A percentile compares a stretch with the other conserved stretches of the same genome.
These are phyloP conservation scores for Dolichopus griseipennis DNA, from an alignment of 2,888 invertebrate species.

Conservation along the genomic window DNA sequence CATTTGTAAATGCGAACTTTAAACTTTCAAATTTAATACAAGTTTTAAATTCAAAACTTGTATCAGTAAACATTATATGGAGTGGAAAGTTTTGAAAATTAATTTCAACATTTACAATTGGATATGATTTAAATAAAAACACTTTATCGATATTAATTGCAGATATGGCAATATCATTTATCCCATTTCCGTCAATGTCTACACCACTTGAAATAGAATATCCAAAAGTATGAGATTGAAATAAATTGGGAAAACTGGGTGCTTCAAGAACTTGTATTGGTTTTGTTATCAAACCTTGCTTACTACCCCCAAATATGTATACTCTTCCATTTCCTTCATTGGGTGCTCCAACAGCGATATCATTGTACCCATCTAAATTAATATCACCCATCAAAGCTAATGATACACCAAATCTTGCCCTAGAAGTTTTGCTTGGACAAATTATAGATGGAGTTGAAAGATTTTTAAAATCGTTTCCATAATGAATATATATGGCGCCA, in stretches of 20 bases:
- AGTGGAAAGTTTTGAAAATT: conserved; percentile 23
- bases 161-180: conserved; percentile 43
- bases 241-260: conserved; percentile 22
- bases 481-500: background rate
- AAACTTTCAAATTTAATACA: conserved; percentile 22
- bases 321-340: conserved; percentile 53
- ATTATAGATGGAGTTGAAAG: conserved; percentile 10
- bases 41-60: conserved; percentile 20
- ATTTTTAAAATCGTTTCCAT: background rate
- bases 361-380: conserved; percentile 57
- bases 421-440: conserved; percentile 34
- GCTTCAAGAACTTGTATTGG: conserved; percentile 43
- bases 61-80: conserved; percentile 25
- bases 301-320: conserved; percentile 49
- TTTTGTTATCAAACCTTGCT: conserved; percentile 38
- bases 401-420: conserved; percentile 35
- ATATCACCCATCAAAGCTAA: conserved; percentile 49
- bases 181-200: conserved; percentile 43
- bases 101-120: conserved; percentile 35
- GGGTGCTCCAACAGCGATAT: conserved; percentile 60
- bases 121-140: conserved; percentile 43
- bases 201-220: conserved; percentile 43
- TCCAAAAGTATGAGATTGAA: conserved; percentile 41
- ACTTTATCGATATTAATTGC: conserved; percentile 43
- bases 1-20: background rate